A percentile compares a stretch with the other conserved stretches of the same genome.
These are phyloP conservation scores for Dicaeum eximium DNA, from an alignment of 2,113 vertebrate genomes.

Conservation along the genomic window DNA sequence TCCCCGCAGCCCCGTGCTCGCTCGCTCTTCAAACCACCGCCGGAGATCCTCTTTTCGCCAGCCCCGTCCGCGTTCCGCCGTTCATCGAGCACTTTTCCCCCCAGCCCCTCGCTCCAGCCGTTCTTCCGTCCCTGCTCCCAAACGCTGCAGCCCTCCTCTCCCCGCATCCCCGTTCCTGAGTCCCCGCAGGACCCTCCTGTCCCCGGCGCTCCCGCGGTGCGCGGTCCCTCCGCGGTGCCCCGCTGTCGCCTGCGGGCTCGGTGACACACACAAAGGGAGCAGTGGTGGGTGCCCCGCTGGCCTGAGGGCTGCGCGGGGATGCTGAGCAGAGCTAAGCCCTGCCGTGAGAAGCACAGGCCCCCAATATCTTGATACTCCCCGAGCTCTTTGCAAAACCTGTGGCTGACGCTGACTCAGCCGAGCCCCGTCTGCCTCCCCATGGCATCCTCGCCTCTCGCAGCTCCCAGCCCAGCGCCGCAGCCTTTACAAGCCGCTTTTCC, in stretches of 20 bases:
- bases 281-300: background rate
- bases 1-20: background rate
- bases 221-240: no score
- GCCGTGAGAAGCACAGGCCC: fast-evolving
- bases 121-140: background rate
- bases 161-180: background rate
- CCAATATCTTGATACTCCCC: fast-evolving
- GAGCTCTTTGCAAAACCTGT: background rate
- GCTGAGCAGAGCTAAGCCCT: background rate
- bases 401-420: background rate
- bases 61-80: background rate
- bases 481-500: background rate
- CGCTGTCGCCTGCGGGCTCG: no score
- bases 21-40: background rate
- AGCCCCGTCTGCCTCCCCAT: background rate
- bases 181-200: no score
- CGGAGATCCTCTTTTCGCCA: background rate
- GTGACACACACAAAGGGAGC: background rate
- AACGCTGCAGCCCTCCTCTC: background rate
- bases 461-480: background rate
- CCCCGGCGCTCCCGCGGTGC: background rate
- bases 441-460: fast-evolving
- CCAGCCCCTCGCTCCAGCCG: background rate
- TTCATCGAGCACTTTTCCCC: fast-evolving
- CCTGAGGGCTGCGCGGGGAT: background rate